Conservation (phyloP, 2,797 vertebrate genomes). For the Lepidocolaptes lacrymiger region DNA sequence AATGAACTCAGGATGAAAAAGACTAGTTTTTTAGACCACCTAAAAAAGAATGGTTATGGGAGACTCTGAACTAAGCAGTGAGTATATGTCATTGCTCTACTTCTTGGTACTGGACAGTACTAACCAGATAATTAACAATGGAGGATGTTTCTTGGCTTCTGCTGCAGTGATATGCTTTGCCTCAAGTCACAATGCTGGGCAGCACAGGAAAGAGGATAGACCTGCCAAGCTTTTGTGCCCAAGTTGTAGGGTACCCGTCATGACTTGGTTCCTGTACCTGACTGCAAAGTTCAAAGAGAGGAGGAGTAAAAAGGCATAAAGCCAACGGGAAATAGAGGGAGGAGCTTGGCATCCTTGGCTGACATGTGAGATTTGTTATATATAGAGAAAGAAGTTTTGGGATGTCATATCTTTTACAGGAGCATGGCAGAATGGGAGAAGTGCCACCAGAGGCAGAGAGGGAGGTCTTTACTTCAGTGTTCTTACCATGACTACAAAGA, state of each 20-base stretch:
- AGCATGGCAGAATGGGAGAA: neutral
- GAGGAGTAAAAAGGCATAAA: neutral
- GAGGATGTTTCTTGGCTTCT: neutral
- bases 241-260: neutral
- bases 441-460: neutral
- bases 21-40: neutral
- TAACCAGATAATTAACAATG: neutral
- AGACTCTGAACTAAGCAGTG: neutral
- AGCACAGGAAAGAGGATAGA: neutral
- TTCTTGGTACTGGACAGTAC: neutral
- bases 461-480: neutral
- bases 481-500: neutral
- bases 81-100: neutral
- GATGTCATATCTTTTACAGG: neutral
- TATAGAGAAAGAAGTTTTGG: neutral
- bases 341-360: neutral
- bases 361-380: neutral
- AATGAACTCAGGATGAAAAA: neutral
- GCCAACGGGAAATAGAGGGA: neutral
- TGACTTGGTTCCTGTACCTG: neutral
- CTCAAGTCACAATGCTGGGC: neutral
- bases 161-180: neutral
- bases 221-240: neutral
- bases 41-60: neutral
- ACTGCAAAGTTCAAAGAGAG: neutral